Evolutionary conservation across 1,140 invertebrate species (phyloP).

Genomic region (Drosophila tropicalis): DNA sequence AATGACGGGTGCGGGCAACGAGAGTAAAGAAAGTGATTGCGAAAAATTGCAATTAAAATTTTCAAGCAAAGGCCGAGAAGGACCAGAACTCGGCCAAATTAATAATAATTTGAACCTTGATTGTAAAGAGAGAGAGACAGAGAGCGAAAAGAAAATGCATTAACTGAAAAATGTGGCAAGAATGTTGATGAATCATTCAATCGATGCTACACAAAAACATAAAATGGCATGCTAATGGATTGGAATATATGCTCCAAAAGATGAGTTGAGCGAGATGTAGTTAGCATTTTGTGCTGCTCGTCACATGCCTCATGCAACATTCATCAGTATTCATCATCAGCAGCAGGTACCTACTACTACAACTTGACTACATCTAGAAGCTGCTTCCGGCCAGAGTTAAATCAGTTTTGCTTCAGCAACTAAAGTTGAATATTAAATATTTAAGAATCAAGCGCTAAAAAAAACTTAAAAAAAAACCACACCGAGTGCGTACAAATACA

Average conservation of each 20-base stretch:
- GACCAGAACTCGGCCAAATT: constrained; percentile 54
- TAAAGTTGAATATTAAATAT: constrained; percentile 43
- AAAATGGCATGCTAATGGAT: constrained; percentile 6
- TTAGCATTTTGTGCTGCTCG: not conserved
- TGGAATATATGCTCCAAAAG: constrained; percentile 1
- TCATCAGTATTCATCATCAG: constrained; percentile 10
- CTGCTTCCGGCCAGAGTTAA: constrained; percentile 3
- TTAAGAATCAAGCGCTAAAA: constrained; percentile 29
- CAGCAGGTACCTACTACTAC: constrained; percentile 4
- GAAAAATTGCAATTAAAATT: constrained; percentile 79
- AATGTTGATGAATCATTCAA: constrained; percentile 54
- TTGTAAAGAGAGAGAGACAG: constrained; percentile 44
- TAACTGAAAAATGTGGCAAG: constrained; percentile 57
- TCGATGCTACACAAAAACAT: constrained; percentile 37
- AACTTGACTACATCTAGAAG: not conserved
- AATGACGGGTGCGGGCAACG: not conserved
- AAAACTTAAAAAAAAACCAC: not conserved
- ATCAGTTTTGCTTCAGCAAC: constrained; percentile 5
- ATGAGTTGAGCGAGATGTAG: not conserved
- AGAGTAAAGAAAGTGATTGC: constrained; percentile 22
- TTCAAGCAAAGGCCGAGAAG: constrained; percentile 51
- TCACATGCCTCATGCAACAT: constrained; percentile 12
- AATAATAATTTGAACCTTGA: constrained; percentile 76
- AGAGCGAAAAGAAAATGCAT: constrained; percentile 29
- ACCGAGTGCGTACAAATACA: constrained; percentile 50